These are phyloP conservation scores for Syrphus vitripennis DNA, from an alignment of 2,888 invertebrate species.

Conservation along the genomic window DNA sequence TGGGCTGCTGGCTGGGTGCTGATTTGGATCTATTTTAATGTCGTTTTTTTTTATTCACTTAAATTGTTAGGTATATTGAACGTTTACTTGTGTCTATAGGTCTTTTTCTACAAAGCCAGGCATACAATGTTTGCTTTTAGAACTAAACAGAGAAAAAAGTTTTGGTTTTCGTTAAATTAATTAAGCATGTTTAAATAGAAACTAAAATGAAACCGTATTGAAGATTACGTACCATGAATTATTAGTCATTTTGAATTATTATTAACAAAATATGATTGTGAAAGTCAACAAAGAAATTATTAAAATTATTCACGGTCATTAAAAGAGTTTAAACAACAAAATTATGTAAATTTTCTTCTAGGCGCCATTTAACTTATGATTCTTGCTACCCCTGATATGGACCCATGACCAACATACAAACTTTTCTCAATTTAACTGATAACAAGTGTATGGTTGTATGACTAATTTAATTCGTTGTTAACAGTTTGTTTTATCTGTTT, in stretches of 20 bases:
- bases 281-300: too few relatives aligned
- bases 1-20: too few relatives aligned
- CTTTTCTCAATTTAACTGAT: too few relatives aligned
- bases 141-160: neutral
- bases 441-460: too few relatives aligned
- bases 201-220: neutral
- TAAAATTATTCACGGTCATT: neutral
- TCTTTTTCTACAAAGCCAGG: neutral
- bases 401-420: too few relatives aligned
- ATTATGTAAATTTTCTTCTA: neutral
- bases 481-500: neutral
- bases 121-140: neutral
- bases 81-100: neutral
- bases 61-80: neutral
- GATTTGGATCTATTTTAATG: constrained; percentile 14
- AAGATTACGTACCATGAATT: too few relatives aligned
- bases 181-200: neutral
- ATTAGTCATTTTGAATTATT: too few relatives aligned
- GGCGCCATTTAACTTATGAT: neutral
- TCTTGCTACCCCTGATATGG: neutral
- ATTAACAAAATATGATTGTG: too few relatives aligned
- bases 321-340: neutral
- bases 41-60: neutral
- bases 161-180: neutral
- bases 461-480: accelerated